A percentile compares a stretch with the other conserved stretches of the same genome.
Conservation (phyloP, 2,888 invertebrate species). For the Sclerodermus sp. region DNA sequence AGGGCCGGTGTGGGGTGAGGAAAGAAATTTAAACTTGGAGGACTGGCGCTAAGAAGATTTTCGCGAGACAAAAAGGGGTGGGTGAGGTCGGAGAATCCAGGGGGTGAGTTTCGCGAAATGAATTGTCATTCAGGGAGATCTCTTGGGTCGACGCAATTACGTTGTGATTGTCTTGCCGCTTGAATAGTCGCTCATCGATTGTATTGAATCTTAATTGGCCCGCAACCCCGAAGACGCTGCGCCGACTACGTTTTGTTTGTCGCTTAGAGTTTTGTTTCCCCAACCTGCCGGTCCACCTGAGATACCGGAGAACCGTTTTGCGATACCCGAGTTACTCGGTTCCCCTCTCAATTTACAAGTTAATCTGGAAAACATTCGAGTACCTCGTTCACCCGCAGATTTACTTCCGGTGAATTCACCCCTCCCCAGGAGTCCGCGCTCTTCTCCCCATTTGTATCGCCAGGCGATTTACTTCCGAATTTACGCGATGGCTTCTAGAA, state of each 20-base stretch:
- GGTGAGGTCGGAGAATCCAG: conserved; percentile 2
- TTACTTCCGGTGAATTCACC: too few relatives aligned
- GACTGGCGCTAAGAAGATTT: conserved; percentile 27
- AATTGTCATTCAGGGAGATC: conserved; percentile 43
- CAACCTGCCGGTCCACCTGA: not conserved
- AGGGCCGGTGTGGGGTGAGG: conserved; percentile 2
- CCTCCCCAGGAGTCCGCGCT: too few relatives aligned
- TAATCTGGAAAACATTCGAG: too few relatives aligned
- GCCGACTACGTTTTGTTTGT: not conserved
- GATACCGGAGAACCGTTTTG: too few relatives aligned
- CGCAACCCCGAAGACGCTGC: not conserved
- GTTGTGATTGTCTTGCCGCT: conserved; percentile 48
- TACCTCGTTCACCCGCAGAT: too few relatives aligned
- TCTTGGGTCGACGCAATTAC: conserved; percentile 48
- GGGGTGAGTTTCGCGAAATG: conserved; percentile 32
- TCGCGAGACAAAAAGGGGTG: conserved; percentile 32
- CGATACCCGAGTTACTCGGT: too few relatives aligned
- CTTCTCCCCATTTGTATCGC: too few relatives aligned
- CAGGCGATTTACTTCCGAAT: too few relatives aligned
- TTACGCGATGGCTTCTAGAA: too few relatives aligned
- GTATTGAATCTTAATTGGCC: conserved; percentile 37
- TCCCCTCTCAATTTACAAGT: too few relatives aligned
- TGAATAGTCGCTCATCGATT: conserved; percentile 45
- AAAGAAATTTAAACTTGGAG: conserved; percentile 24
- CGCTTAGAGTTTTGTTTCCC: not conserved